These are phyloP conservation scores for Castor canadensis DNA, from an alignment of 2,113 vertebrate genomes.

Conservation along the genomic window DNA sequence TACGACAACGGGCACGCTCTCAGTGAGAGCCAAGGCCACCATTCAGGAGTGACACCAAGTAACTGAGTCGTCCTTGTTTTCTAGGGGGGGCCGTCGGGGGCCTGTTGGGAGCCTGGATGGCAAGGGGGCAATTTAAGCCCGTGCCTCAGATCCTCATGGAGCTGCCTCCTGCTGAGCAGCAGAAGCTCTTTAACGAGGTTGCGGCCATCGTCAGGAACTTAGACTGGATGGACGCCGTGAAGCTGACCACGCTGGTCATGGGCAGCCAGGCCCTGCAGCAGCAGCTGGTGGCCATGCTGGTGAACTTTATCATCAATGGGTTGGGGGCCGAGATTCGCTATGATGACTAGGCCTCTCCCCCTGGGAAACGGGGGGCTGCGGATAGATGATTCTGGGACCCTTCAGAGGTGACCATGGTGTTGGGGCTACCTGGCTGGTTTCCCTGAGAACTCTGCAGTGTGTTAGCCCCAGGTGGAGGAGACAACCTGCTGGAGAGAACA, in stretches of 20 bases:
- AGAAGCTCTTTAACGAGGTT: conserved; percentile 84
- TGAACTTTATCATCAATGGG: conserved; percentile 85
- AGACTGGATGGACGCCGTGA: conserved; percentile 86
- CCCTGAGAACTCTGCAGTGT: background rate
- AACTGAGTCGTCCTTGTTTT: conserved; percentile 38
- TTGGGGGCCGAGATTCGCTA: conserved; percentile 88
- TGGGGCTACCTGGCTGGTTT: background rate
- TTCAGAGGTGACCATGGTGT: background rate
- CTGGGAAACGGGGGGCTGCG: background rate
- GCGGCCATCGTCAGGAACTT: conserved; percentile 79
- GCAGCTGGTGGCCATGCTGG: conserved; percentile 83
- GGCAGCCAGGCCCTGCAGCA: conserved; percentile 84
- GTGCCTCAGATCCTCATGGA: conserved; percentile 92
- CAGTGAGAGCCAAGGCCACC: background rate
- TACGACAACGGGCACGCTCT: accelerated
- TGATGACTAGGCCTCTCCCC: conserved; percentile 74
- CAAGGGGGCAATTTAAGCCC: conserved; percentile 88
- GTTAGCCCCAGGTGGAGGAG: too few species aligned
- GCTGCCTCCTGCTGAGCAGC: conserved; percentile 84
- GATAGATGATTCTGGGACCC: background rate
- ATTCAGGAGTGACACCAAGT: background rate
- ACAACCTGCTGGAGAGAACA: too few species aligned
- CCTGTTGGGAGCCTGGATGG: conserved; percentile 89
- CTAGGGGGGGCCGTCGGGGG: conserved; percentile 90
- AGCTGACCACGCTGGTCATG: conserved; percentile 90